Evolutionary conservation across 2,113 vertebrate genomes (phyloP), one percentile per base, ranked within the genome.

Genomic region (Eulacestoma nigropectus): DNA sequence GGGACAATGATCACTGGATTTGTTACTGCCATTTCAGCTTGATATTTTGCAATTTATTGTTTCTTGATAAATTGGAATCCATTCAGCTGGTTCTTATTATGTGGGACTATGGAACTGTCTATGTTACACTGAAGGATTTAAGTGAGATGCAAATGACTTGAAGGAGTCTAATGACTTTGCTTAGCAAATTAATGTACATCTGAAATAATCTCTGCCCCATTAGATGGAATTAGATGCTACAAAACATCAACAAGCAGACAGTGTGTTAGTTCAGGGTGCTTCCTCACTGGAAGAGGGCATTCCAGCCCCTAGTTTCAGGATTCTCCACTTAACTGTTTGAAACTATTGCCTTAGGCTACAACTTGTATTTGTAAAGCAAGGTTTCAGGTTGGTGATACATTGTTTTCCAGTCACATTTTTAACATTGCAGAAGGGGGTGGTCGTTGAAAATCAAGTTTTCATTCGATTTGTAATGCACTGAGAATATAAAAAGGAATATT

Each of bases 21-120:
- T 98, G 94, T 96, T 97, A 79, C 90, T 94, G 93, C 67, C 56
- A 30, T 94, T 94, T 96, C 96, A 96, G 95, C 73, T 92, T 95
- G 73, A 46, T 85, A 72, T 96, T 96, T 91, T 95, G 89, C 95
- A 97, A 88, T 97, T 97, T 97, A 95, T 93, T 87, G 33, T 96
- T 97, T 83, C 91, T 62, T 95, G 95, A 97, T 96, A 97, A 97
- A 97, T 85, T 97, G 93, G 94, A 97, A 97, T 87, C 94, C 55
- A 73, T 94, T 97, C 94, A 84, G 52, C 78, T 94, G 74, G 39
- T 91, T 91, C 81, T 55, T 86, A 89, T 96, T 96, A 91, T 65
- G 56, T 75, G 65, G 75, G 64, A 69, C 50, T 59, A 57, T 57
- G n/a, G 80, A 93, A 93, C 65, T 89, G 79, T 89, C 84, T 96